These are phyloP conservation scores for Drosophila longiperda DNA, from an alignment of 2,888 invertebrate species.

Conservation along the genomic window DNA sequence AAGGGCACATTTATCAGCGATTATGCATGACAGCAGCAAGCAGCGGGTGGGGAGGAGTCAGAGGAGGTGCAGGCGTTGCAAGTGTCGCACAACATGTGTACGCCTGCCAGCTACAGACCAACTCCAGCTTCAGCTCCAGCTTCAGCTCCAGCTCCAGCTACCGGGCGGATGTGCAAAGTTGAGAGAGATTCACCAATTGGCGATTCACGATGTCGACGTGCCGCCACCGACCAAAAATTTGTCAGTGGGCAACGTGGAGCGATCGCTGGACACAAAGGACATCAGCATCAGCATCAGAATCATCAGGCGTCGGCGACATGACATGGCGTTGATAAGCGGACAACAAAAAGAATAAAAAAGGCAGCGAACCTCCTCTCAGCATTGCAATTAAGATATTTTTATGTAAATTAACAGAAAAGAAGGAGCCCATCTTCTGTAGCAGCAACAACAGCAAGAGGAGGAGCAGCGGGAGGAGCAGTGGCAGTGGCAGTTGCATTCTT, in stretches of 20 bases:
- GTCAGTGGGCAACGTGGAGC: conserved; percentile 43
- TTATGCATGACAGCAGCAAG: conserved; percentile 63
- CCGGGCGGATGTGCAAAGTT: conserved; percentile 32
- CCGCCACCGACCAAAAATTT: conserved; percentile 58
- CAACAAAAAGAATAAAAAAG: conserved; percentile 20
- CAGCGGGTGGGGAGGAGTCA: conserved; percentile 11
- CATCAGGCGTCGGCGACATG: conserved; percentile 63
- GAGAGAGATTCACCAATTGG: conserved; percentile 14
- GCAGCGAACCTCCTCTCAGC: conserved; percentile 12
- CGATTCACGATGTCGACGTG: conserved; percentile 62
- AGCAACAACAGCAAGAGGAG: background rate
- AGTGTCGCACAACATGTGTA: conserved; percentile 77
- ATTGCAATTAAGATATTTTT: conserved; percentile 81
- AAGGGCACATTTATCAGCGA: conserved; percentile 78
- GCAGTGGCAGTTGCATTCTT: conserved; percentile 6
- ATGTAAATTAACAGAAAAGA: conserved; percentile 72
- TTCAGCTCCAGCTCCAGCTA: conserved; percentile 1
- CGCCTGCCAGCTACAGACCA: conserved; percentile 38
- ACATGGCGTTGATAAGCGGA: conserved; percentile 68
- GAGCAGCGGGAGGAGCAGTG: background rate
- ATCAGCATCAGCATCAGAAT: background rate
- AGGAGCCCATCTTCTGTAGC: conserved; percentile 9
- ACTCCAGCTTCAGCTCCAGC: background rate
- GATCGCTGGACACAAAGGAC: conserved; percentile 8
- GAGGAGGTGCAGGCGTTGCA: conserved; percentile 15